phyloP scores from a whole-genome alignment of 2,797 vertebrate species.

The Hipposideros larvatus region DNA sequence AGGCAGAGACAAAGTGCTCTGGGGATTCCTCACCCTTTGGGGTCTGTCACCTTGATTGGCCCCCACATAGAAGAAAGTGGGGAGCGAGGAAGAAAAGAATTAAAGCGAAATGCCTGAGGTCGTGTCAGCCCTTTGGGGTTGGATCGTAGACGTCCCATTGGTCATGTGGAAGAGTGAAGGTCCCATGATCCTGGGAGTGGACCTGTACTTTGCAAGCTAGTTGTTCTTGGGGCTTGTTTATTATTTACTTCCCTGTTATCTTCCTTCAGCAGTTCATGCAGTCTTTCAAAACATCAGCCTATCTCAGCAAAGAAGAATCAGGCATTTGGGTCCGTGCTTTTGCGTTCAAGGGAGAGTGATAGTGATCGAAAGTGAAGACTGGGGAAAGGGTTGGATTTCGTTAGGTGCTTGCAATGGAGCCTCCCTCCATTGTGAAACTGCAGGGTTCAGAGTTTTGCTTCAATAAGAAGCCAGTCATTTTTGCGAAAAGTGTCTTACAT shows the following conservation, averaged over 20 bases:
- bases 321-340: background rate
- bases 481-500: background rate
- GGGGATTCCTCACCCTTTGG: too few relatives aligned
- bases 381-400: background rate
- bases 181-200: background rate
- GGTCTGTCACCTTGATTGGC: background rate
- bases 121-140: fast-evolving
- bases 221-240: background rate
- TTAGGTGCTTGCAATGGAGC: background rate
- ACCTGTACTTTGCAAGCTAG: background rate
- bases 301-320: background rate
- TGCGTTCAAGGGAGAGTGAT: background rate
- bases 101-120: background rate
- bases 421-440: background rate
- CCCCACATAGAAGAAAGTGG: background rate
- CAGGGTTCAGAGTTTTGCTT: background rate
- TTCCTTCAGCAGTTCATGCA: background rate
- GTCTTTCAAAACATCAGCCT: background rate
- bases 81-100: background rate
- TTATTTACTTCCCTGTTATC: background rate
- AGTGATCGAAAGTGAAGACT: background rate
- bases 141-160: background rate
- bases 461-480: background rate
- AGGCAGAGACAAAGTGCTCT: background rate
- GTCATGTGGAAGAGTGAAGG: background rate